Percentiles rank a stretch among this genome's conserved stretches.
Evolutionary conservation across 2,797 vertebrate species (phyloP).

Genomic region (Lepidocolaptes lacrymiger): DNA sequence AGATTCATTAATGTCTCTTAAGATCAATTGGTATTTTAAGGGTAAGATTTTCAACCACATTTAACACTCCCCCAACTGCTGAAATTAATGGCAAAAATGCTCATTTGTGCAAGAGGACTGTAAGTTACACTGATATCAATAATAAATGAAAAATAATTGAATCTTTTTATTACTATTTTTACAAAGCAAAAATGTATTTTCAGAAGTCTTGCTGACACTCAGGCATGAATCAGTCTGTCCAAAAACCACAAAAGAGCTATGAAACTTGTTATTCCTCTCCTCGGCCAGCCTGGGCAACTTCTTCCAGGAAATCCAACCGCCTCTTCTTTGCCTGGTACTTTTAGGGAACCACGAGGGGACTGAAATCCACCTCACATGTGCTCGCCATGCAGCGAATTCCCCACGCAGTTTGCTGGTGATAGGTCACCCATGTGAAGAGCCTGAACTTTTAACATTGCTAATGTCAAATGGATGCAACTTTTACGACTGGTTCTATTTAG

Average conservation of each 20-base stretch:
- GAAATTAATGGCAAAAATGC: background rate
- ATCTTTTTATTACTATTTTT: constrained; percentile 1
- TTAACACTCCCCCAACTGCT: background rate
- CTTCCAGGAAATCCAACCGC: background rate
- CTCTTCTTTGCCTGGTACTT: background rate
- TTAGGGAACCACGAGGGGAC: background rate
- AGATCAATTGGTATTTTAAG: background rate
- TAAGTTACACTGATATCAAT: background rate
- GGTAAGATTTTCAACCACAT: background rate
- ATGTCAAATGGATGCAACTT: background rate
- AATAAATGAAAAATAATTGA: background rate
- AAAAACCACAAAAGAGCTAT: background rate
- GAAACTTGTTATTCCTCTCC: constrained; percentile 2
- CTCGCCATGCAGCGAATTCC: background rate
- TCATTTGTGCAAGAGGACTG: background rate
- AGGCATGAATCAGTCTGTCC: background rate
- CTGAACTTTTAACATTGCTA: background rate
- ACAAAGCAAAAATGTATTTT: constrained; percentile 19
- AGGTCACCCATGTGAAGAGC: background rate
- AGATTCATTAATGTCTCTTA: background rate
- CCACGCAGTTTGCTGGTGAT: accelerated
- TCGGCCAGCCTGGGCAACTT: background rate
- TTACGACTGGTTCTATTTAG: background rate
- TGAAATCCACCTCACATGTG: background rate
- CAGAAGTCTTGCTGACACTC: constrained; percentile 1